Conservation (phyloP, 2,888 invertebrate genomes). For the Epirrita christyi region DNA sequence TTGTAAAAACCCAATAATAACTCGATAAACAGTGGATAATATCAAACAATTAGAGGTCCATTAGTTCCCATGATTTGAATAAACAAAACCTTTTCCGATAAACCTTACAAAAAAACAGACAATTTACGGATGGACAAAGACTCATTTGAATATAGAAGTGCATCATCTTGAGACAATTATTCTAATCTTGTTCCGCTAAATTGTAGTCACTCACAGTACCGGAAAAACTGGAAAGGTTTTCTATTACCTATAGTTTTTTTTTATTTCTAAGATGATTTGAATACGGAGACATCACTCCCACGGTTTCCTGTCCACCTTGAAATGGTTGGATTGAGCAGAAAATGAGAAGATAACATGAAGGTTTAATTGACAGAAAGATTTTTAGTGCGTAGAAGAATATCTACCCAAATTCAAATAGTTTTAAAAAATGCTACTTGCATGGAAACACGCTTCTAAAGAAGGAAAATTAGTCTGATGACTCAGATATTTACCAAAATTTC, state of each 20-base stretch:
- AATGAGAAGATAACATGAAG: constrained; percentile 16
- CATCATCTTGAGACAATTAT: constrained; percentile 57
- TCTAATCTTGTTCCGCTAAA: constrained; percentile 69
- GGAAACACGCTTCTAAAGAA: no score
- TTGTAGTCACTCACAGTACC: constrained; percentile 66
- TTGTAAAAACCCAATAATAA: constrained; percentile 21
- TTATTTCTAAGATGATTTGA: constrained; percentile 65
- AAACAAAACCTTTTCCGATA: constrained; percentile 46
- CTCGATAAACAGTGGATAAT: constrained; percentile 20
- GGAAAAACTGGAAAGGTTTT: constrained; percentile 81
- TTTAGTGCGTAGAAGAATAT: no score
- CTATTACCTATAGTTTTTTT: constrained; percentile 50
- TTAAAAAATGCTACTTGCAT: no score
- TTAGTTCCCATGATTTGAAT: constrained; percentile 39
- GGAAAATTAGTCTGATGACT: no score
- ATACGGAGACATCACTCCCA: constrained; percentile 70
- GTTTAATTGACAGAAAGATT: no score
- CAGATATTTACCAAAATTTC: no score
- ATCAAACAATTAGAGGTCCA: constrained; percentile 30
- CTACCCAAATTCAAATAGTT: no score
- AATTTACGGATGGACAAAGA: constrained; percentile 63
- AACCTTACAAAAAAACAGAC: constrained; percentile 42
- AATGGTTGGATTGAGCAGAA: constrained; percentile 19
- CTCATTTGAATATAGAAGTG: constrained; percentile 74
- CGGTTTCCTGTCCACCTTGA: constrained; percentile 61